A percentile compares a stretch with the other conserved stretches of the same genome.
Conservation (phyloP, 2,797 vertebrate genomes). For the Xenopus petersii region DNA sequence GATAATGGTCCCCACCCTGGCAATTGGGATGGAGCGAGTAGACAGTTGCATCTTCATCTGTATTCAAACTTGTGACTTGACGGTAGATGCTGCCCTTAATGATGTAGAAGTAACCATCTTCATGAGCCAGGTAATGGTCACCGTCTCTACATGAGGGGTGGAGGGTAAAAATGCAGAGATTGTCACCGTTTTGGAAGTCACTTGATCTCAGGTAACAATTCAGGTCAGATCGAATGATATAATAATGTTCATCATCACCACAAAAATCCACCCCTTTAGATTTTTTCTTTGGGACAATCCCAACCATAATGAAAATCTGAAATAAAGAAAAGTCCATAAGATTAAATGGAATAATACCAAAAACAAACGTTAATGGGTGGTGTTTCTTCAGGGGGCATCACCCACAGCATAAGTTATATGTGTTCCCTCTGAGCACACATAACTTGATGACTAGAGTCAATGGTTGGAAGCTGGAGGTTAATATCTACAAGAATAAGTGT, state of each 20-base stretch:
- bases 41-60: constrained; percentile 3
- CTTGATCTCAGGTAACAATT: constrained; percentile 35
- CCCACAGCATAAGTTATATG: no score
- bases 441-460: no score
- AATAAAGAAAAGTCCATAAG: no score
- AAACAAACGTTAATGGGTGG: no score
- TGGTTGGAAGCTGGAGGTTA: no score
- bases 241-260: constrained; percentile 17
- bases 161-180: constrained; percentile 23
- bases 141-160: constrained; percentile 37
- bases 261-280: constrained; percentile 42
- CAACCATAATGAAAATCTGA: background rate
- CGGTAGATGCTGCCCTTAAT: constrained; percentile 32
- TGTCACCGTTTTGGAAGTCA: constrained; percentile 7
- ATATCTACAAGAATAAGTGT: no score
- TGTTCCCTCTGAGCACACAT: no score
- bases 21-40: constrained; percentile 27
- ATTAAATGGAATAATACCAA: no score
- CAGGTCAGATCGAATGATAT: constrained; percentile 42
- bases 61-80: constrained; percentile 29
- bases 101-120: constrained; percentile 40
- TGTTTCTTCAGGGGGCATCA: no score
- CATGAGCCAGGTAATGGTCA: constrained; percentile 42
- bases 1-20: constrained; percentile 43
- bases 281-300: constrained; percentile 34